Conservation (phyloP, 2,797 vertebrate species). For the Mallotus villosus region DNA sequence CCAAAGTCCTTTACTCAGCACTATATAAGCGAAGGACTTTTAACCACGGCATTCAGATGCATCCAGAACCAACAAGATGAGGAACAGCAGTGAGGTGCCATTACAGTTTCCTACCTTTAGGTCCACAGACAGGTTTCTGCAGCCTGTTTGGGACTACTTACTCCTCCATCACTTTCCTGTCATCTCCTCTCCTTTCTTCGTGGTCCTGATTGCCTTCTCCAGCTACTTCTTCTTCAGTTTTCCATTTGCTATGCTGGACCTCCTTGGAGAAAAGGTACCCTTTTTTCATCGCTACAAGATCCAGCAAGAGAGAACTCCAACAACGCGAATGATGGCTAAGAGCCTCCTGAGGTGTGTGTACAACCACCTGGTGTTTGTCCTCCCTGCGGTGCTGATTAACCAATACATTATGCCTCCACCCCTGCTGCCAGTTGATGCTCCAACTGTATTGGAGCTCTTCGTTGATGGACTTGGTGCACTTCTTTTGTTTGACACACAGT, state of each 20-base stretch:
- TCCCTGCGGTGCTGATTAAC: conserved; percentile 56
- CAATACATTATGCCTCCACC: conserved; percentile 55
- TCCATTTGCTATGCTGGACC: conserved; percentile 69
- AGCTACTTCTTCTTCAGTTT: conserved; percentile 73
- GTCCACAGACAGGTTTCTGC: conserved; percentile 59
- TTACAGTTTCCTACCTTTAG: conserved; percentile 33
- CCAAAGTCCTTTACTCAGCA: too few relatives aligned
- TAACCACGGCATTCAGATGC: background rate
- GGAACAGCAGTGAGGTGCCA: background rate
- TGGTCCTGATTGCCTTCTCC: conserved; percentile 67
- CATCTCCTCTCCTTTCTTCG: conserved; percentile 71
- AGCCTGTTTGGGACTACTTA: conserved; percentile 71
- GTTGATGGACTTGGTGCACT: conserved; percentile 60
- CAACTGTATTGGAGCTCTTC: conserved; percentile 58
- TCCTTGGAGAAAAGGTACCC: conserved; percentile 64
- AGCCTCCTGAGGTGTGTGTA: conserved; percentile 59
- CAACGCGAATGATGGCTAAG: conserved; percentile 62
- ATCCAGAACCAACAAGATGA: background rate
- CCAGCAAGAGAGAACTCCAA: conserved; percentile 65
- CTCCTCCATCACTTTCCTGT: conserved; percentile 64
- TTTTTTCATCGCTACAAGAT: conserved; percentile 73
- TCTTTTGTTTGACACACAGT: conserved; percentile 75
- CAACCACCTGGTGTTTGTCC: conserved; percentile 72
- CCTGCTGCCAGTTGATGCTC: conserved; percentile 57
- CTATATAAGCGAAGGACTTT: too few relatives aligned